Evolutionary conservation across 1,140 invertebrate species (phyloP).

Genomic region (Manduca sexta): DNA sequence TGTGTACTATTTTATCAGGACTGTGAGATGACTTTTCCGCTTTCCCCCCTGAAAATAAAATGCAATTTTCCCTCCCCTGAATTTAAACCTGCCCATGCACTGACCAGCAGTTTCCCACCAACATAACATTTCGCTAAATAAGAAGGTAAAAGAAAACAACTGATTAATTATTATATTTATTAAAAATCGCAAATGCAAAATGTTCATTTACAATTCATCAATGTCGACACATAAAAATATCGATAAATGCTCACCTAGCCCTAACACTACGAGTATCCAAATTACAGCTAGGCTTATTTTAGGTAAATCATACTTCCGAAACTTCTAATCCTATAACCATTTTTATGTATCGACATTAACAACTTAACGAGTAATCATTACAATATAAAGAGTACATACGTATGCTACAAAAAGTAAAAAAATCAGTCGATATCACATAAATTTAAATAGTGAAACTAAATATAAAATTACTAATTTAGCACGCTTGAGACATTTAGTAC

Average conservation of each 20-base stretch:
- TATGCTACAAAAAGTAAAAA: slow-evolving; percentile 14
- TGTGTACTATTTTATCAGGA: too few relatives aligned
- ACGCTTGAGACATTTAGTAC: slow-evolving; percentile 5
- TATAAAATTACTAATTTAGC: slow-evolving; percentile 10
- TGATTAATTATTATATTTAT: slow-evolving; percentile 30
- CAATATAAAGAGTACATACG: neutral
- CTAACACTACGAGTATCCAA: neutral
- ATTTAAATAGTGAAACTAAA: slow-evolving; percentile 14
- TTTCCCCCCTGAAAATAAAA: too few relatives aligned
- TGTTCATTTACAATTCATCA: slow-evolving; percentile 21
- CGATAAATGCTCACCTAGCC: slow-evolving; percentile 1
- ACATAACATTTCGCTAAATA: too few relatives aligned
- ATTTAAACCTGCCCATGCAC: too few relatives aligned
- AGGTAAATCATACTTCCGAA: too few relatives aligned
- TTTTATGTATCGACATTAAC: slow-evolving; percentile 3
- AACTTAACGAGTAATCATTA: slow-evolving; percentile 7
- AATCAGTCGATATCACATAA: slow-evolving; percentile 37
- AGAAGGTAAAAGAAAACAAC: too few relatives aligned
- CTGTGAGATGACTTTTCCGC: too few relatives aligned
- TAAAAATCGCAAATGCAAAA: slow-evolving; percentile 42
- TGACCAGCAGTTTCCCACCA: too few relatives aligned
- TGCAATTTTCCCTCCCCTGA: too few relatives aligned
- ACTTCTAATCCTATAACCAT: too few relatives aligned
- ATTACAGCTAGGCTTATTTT: neutral
- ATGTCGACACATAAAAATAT: neutral